These are phyloP conservation scores for Apotomis turbidana DNA, from an alignment of 2,888 invertebrate species.

Conservation along the genomic window DNA sequence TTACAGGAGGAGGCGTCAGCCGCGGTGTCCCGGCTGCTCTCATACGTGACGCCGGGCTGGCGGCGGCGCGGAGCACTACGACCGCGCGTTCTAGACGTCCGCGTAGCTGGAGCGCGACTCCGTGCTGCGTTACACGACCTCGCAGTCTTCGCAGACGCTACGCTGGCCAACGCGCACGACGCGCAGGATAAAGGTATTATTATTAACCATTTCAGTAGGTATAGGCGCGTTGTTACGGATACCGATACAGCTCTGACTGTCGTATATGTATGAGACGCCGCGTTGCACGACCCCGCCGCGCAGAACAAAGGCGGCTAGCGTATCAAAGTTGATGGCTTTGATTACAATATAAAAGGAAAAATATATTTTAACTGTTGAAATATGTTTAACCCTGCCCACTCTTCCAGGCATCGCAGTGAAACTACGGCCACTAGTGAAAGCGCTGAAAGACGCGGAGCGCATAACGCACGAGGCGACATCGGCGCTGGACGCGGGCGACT, in stretches of 20 bases:
- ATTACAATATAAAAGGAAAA: too few species aligned
- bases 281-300: too few species aligned
- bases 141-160: slow-evolving; percentile 94
- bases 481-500: slow-evolving; percentile 89
- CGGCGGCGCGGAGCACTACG: slow-evolving; percentile 91
- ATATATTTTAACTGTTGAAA: too few species aligned
- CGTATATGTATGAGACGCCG: too few species aligned
- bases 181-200: slow-evolving; percentile 90
- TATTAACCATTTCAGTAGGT: too few species aligned
- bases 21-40: slow-evolving; percentile 88
- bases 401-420: slow-evolving; percentile 85
- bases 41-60: slow-evolving; percentile 93
- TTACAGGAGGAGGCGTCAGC: slow-evolving; percentile 88
- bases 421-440: slow-evolving; percentile 90
- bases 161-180: slow-evolving; percentile 92
- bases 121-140: slow-evolving; percentile 93
- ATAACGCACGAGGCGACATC: slow-evolving; percentile 91
- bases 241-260: too few species aligned
- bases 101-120: slow-evolving; percentile 90
- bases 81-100: slow-evolving; percentile 91
- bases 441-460: slow-evolving; percentile 90
- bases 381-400: not conserved
- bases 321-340: too few species aligned
- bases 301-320: too few species aligned
- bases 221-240: too few species aligned